Percentiles rank a stretch among this genome's conserved stretches.
Evolutionary conservation across 64 coral and sea anemone species (phyloP).

Genomic region (Stylophora pistillata): DNA sequence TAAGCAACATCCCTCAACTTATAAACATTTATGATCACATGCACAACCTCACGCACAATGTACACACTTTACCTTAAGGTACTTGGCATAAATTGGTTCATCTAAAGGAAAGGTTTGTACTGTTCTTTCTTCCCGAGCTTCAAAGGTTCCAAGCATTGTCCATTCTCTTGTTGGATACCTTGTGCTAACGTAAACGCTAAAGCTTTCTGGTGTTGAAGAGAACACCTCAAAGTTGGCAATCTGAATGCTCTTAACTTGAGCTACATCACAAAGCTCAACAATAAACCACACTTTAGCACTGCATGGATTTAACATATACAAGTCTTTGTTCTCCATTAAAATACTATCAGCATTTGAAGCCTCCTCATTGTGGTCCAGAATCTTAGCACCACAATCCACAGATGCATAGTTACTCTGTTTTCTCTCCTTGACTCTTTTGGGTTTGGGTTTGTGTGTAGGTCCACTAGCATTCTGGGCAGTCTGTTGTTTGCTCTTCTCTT

Average conservation of each 20-base stretch:
- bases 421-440: constrained; percentile 81
- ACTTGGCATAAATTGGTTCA: constrained; percentile 96
- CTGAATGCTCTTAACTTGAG: constrained; percentile 90
- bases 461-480: constrained; percentile 27
- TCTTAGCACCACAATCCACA: constrained; percentile 94
- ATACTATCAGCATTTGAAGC: constrained; percentile 79
- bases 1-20: too few species aligned
- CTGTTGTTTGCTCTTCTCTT: constrained; percentile 76
- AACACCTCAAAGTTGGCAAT: constrained; percentile 85
- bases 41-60: too few species aligned
- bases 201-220: constrained; percentile 73
- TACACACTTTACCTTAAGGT: constrained; percentile 76
- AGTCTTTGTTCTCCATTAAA: constrained; percentile 85
- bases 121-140: constrained; percentile 78
- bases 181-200: constrained; percentile 80
- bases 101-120: constrained; percentile 91
- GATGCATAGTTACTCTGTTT: constrained; percentile 93
- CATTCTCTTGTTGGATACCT: constrained; percentile 91
- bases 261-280: constrained; percentile 89
- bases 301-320: constrained; percentile 96
- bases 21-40: too few species aligned
- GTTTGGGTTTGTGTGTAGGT: constrained; percentile 55
- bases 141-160: constrained; percentile 92
- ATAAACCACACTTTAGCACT: constrained; percentile 95
- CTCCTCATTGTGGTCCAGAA: constrained; percentile 68